These are phyloP conservation scores for Spicauda simplicius DNA, from an alignment of 2,888 invertebrate species.

Conservation along the genomic window DNA sequence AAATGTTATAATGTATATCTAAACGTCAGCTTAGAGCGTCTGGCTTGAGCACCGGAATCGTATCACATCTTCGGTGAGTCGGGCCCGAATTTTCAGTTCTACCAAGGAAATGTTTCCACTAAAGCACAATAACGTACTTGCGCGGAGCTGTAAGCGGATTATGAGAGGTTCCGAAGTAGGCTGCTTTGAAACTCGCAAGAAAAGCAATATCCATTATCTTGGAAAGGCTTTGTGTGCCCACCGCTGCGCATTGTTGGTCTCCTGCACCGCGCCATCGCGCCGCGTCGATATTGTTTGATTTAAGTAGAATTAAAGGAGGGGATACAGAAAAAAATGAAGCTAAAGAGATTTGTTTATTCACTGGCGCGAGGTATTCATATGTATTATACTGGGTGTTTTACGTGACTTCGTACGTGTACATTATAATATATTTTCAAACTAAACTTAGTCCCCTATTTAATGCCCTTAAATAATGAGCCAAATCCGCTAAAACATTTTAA, in stretches of 20 bases:
- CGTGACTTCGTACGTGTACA: too few relatives aligned
- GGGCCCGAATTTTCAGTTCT: slow-evolving; percentile 44
- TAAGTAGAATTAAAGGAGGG: slow-evolving; percentile 44
- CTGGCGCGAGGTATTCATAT: too few relatives aligned
- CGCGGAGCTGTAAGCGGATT: slow-evolving; percentile 78
- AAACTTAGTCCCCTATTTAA: too few relatives aligned
- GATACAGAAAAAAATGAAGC: neutral
- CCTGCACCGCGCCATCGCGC: slow-evolving; percentile 41
- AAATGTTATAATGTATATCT: slow-evolving; percentile 11
- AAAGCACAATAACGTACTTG: slow-evolving; percentile 76
- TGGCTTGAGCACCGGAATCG: slow-evolving; percentile 24
- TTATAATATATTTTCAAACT: too few relatives aligned
- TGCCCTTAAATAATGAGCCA: too few relatives aligned
- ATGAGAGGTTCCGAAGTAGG: slow-evolving; percentile 81
- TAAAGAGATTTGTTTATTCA: too few relatives aligned
- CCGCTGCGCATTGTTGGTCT: slow-evolving; percentile 68
- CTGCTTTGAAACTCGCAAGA: slow-evolving; percentile 82
- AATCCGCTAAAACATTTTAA: too few relatives aligned
- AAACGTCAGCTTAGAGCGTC: slow-evolving; percentile 31
- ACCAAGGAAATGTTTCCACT: slow-evolving; percentile 71
- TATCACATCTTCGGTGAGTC: slow-evolving; percentile 31
- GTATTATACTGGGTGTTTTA: too few relatives aligned
- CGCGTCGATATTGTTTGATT: slow-evolving; percentile 13
- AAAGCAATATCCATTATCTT: slow-evolving; percentile 84
- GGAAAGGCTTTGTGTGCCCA: slow-evolving; percentile 71